Conservation (phyloP, 2,888 invertebrate species). For the Sthenelais limicola region DNA sequence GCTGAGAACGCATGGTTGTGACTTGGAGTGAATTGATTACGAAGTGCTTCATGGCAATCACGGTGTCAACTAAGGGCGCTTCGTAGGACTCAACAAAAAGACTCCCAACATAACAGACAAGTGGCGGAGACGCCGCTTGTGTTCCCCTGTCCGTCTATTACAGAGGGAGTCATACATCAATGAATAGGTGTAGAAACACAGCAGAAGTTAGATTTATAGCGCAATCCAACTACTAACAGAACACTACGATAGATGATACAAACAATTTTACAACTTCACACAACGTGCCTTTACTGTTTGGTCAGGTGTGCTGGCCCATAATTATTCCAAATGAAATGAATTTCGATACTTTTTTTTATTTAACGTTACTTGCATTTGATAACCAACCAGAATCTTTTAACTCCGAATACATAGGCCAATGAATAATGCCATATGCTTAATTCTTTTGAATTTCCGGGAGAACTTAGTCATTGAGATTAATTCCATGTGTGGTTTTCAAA, state of each 20-base stretch:
- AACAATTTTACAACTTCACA: constrained; percentile 26
- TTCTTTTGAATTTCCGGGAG: too few species aligned
- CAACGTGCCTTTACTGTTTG: constrained; percentile 15
- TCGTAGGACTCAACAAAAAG: constrained; percentile 18
- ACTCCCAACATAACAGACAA: constrained; percentile 37
- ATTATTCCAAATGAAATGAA: too few species aligned
- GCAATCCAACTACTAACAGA: constrained; percentile 33
- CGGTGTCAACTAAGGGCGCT: constrained; percentile 39
- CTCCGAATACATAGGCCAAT: too few species aligned
- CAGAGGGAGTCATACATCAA: constrained; percentile 35
- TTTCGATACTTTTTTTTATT: too few species aligned
- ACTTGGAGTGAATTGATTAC: constrained; percentile 13
- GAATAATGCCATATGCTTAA: too few species aligned
- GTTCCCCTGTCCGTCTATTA: constrained; percentile 32
- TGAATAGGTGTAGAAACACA: constrained; percentile 27
- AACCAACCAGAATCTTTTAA: too few species aligned
- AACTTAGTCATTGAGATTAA: too few species aligned
- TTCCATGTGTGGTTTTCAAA: too few species aligned
- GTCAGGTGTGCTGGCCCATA: background rate
- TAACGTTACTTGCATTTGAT: too few species aligned
- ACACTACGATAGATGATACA: constrained; percentile 28
- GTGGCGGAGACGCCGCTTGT: background rate
- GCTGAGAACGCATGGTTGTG: constrained; percentile 18
- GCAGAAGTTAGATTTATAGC: constrained; percentile 33
- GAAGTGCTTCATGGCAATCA: constrained; percentile 39